These are phyloP conservation scores for Monomorium pharaonis DNA, from an alignment of 1,140 invertebrate species.

Conservation along the genomic window DNA sequence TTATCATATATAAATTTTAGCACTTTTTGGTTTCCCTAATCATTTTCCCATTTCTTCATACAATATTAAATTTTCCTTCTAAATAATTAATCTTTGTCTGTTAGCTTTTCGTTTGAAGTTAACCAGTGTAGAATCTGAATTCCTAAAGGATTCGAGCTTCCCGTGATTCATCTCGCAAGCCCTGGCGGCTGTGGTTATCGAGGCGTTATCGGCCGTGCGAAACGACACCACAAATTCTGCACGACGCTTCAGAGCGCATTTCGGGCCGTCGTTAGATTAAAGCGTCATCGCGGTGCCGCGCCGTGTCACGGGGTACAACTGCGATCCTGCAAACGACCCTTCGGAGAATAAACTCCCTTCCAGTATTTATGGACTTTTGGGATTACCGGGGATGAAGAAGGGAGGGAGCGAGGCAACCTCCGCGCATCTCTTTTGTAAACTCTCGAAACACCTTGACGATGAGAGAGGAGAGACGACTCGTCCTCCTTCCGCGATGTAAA, in stretches of 20 bases:
- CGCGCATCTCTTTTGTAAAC: conserved; percentile 60
- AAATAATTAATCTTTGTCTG: conserved; percentile 10
- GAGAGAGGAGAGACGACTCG: background rate
- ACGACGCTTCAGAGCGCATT: conserved; percentile 29
- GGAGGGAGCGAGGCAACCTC: background rate
- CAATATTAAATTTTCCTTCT: background rate
- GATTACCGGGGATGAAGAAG: conserved; percentile 57
- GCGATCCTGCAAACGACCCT: conserved; percentile 71
- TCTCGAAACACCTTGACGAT: conserved; percentile 11
- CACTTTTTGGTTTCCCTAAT: background rate
- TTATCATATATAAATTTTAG: background rate
- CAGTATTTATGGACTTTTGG: conserved; percentile 73
- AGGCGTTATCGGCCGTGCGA: conserved; percentile 53
- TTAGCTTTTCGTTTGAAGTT: conserved; percentile 21
- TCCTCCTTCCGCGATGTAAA: conserved; percentile 70
- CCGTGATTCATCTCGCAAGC: conserved; percentile 19
- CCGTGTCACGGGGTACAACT: conserved; percentile 65
- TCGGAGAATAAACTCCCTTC: conserved; percentile 71
- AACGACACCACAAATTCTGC: conserved; percentile 53
- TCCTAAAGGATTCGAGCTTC: conserved; percentile 23
- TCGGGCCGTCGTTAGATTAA: conserved; percentile 59
- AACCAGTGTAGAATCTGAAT: conserved; percentile 28
- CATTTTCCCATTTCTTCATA: background rate
- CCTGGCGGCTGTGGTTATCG: conserved; percentile 37
- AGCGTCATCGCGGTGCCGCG: conserved; percentile 63